phyloP scores from a whole-genome alignment of 2,888 invertebrate genomes.

The Oasisia sp. region DNA sequence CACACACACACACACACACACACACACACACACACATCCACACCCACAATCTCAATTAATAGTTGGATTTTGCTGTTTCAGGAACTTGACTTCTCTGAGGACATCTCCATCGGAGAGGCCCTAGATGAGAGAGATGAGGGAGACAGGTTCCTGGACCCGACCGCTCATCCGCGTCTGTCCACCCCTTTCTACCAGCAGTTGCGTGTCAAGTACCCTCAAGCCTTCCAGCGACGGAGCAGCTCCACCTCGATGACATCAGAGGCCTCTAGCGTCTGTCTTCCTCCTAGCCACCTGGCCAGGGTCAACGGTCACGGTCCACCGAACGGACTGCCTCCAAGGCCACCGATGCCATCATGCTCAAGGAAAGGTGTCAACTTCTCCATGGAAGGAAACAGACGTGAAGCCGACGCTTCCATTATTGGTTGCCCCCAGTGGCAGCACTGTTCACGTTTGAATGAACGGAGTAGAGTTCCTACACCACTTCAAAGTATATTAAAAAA shows the following conservation, averaged over 20 bases:
- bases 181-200: background rate
- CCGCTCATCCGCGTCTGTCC: background rate
- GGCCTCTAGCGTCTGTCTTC: background rate
- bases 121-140: background rate
- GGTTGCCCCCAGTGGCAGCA: background rate
- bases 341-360: background rate
- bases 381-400: background rate
- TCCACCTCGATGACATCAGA: background rate
- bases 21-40: too few relatives aligned
- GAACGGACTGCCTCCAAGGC: background rate
- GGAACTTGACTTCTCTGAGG: background rate
- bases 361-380: background rate
- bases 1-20: too few relatives aligned
- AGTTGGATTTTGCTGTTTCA: background rate
- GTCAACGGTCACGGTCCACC: background rate
- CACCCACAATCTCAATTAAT: background rate
- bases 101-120: background rate
- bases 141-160: background rate
- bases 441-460: background rate
- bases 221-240: background rate
- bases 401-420: background rate
- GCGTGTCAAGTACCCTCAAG: background rate
- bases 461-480: background rate
- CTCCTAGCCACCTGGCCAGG: background rate
- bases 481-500: background rate